Base-by-base conservation (phyloP, 2,888 invertebrate genomes). In the Polyommatus iphigenia region DNA sequence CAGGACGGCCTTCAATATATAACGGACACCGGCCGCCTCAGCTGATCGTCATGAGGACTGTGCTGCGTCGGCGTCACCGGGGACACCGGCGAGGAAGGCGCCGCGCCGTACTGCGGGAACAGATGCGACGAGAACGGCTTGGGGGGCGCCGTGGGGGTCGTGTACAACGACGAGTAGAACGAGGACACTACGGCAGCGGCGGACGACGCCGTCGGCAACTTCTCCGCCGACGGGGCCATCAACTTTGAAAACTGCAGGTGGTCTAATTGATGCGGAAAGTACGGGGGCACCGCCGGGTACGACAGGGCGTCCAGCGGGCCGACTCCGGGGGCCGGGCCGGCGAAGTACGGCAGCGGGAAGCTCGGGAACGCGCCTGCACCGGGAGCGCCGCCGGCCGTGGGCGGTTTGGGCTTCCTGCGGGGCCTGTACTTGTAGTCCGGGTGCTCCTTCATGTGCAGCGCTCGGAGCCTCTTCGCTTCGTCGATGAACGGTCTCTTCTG, bases 401-500 rank as follows among this genome's bases (percentile, higher is more conserved):
- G 96, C 5, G 96, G 95, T 89, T 97, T 97, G 77, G 97, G 97
- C 93, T 98, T 98, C 89, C 97, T 95, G 82, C 97, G 95, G 79
- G 98, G 98, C 78, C 98, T 93, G 94, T 98, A 98, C 90, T 98
- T 98, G 93, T 98, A 98, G 87, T 98, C 97, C 0, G 98, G 98
- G 87, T 98, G 97, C 86, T 98, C 97, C 91, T 97, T 97, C 97
- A 97, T 98, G 95, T 98, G 98, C 85, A 97, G 91, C 0, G 97
- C 97, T 8, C 99, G 94, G 80, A 99, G 91, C 67, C 98, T 94
- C 89, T 99, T 99, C 0, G 99, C 98, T 90, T 99, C 98, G 87
- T 99, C 99, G 83, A 99, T 98, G 91, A 98, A 99, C 1, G 98
- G 99, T 80, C 98, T 94, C 88, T 99, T 99, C 84, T 98, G 98